These are phyloP conservation scores for Lepas anatifera DNA, from an alignment of 2,888 invertebrate genomes.

Conservation along the genomic window DNA sequence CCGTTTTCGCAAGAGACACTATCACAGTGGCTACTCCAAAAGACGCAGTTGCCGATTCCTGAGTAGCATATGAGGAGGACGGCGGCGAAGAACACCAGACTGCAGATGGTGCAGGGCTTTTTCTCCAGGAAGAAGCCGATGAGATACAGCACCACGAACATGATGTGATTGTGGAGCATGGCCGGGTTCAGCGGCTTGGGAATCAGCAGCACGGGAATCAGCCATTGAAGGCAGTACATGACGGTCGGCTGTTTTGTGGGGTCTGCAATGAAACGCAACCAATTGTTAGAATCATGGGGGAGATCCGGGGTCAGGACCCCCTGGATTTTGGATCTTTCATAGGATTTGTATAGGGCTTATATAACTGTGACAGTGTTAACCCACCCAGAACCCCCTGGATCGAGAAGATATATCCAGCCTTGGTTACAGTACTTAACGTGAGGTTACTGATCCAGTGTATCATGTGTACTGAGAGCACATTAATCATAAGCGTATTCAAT, in stretches of 20 bases:
- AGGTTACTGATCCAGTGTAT: no score
- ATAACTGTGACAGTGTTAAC: no score
- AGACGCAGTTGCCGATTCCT: constrained; percentile 86
- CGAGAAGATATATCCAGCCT: no score
- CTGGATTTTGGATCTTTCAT: no score
- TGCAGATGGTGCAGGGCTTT: constrained; percentile 95
- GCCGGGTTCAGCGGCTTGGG: constrained; percentile 97
- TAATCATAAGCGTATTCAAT: no score
- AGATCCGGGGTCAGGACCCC: no score
- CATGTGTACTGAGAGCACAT: no score
- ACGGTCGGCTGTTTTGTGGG: not conserved
- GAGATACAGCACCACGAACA: constrained; percentile 93
- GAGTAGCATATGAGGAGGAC: constrained; percentile 92
- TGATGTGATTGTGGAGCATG: constrained; percentile 86
- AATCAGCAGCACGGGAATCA: constrained; percentile 90
- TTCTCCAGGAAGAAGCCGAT: constrained; percentile 93
- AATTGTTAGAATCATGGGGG: no score
- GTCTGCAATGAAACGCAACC: no score
- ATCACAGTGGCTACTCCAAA: constrained; percentile 76
- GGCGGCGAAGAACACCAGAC: constrained; percentile 83
- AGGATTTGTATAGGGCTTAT: no score
- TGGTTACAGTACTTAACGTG: no score
- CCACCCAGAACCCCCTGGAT: no score
- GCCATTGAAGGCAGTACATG: constrained; percentile 96
- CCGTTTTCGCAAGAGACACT: constrained; percentile 38